Evolutionary conservation across 2,888 invertebrate species (phyloP), one percentile per base, ranked within the genome.

Genomic region (Scaeva pyrastri): DNA sequence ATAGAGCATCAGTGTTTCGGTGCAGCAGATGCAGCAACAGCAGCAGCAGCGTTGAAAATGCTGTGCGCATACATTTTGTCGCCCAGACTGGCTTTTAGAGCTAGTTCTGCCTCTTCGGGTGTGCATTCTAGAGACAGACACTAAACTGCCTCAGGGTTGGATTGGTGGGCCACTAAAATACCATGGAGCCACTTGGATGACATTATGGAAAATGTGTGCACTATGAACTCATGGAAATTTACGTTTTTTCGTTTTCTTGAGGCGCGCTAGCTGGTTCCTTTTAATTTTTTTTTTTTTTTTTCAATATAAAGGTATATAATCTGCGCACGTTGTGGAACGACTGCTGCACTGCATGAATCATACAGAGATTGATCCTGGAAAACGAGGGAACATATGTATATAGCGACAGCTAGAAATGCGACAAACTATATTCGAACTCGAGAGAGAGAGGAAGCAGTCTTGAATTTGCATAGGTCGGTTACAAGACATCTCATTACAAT

Each of bases 121-220:
- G 78, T 74, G 68, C 83, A 73, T 64, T 60, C 39, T 56, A 14
- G 11, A 50, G 55, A 21, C 62, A 52, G 60, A 31, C 71, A 19
- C 48, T 66, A 48, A 48, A 66, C 19, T 26, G 60, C 16, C 36
- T 55, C 26, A 36, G 41, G 62, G 50, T 45, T 55, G 52, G 31
- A 26, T 36, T 52, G 60, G 71, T 56, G 66, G 55, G 48, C 48
- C 66, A 66, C 77, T 50, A 56, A 85, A 85, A 85, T 85, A 75
- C 80, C 80, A 81, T 10, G 52, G 60, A 58, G 76, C 66, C 66
- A 72, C 82, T 82, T 73, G 52, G 86, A 71, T 86, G 86, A 86
- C 86, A 86, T 86, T 86, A 86, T 86, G 86, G 86, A 86, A 86
- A 86, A 86, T 86, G 73, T 86, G 86, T 86, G 86, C 86, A 82